These are phyloP conservation scores for Gorsachius goisagi DNA, from an alignment of 2,113 vertebrate species.

Conservation along the genomic window DNA sequence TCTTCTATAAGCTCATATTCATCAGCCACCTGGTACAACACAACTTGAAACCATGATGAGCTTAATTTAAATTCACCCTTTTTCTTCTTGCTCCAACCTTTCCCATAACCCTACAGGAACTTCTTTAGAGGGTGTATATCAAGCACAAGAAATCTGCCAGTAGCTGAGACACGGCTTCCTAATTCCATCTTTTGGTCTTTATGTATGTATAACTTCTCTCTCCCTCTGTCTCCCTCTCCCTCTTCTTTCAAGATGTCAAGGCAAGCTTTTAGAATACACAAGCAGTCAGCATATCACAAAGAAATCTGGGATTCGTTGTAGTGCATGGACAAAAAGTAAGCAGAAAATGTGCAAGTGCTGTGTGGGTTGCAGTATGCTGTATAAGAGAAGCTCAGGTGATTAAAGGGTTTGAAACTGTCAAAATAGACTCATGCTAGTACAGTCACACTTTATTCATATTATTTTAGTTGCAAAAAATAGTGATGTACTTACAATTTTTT, in stretches of 20 bases:
- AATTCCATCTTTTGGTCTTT: background rate
- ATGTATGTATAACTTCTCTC: background rate
- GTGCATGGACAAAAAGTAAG: background rate
- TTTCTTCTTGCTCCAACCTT: background rate
- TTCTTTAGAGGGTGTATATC: background rate
- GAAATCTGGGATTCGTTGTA: background rate
- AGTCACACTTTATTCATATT: background rate
- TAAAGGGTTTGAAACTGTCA: background rate
- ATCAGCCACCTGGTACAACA: background rate
- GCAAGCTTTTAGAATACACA: background rate
- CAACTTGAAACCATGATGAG: background rate
- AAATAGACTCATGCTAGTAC: background rate
- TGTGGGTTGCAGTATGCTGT: rapidly evolving
- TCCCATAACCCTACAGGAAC: background rate
- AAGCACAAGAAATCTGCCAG: background rate
- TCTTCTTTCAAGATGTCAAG: background rate
- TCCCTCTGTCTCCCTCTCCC: background rate
- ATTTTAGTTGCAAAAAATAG: background rate
- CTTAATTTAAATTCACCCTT: background rate
- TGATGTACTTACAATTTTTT: background rate
- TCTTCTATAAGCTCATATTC: background rate
- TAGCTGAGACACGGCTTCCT: background rate
- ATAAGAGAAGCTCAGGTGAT: background rate
- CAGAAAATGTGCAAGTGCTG: background rate
- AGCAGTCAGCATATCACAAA: background rate